Evolutionary conservation across 2,888 invertebrate species (phyloP).

Genomic region (Dysmachus trigonus): DNA sequence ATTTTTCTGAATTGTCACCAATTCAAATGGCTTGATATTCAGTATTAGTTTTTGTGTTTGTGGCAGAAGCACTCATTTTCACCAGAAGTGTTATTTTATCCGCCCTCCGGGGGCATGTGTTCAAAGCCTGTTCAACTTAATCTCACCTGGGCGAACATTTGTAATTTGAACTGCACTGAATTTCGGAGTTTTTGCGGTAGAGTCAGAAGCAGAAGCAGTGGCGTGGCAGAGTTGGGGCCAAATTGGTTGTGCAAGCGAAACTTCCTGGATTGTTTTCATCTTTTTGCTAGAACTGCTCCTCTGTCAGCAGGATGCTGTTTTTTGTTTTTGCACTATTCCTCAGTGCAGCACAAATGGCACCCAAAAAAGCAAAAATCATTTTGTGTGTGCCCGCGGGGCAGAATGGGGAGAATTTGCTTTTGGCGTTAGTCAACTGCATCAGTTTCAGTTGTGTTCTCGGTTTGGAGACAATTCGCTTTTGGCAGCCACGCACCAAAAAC

Average conservation of each 20-base stretch:
- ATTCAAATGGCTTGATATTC: too few species aligned
- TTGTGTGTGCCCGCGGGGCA: not conserved
- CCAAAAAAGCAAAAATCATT: not conserved
- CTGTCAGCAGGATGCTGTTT: not conserved
- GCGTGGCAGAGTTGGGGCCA: not conserved
- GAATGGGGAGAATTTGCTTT: not conserved
- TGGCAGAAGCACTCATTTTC: not conserved
- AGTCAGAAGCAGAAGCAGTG: not conserved
- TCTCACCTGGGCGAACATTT: not conserved
- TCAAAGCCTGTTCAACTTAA: not conserved
- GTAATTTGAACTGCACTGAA: not conserved
- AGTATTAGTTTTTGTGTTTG: not conserved
- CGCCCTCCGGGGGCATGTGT: not conserved
- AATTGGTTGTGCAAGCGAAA: not conserved
- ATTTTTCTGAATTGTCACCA: too few species aligned
- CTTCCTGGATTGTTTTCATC: not conserved
- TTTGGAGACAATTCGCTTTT: not conserved
- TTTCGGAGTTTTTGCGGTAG: not conserved
- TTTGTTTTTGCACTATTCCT: not conserved
- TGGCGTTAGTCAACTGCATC: not conserved
- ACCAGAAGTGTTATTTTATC: not conserved
- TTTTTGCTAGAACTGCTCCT: not conserved
- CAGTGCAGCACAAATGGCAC: not conserved
- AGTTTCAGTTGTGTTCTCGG: not conserved
- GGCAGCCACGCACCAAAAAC: not conserved